Evolutionary conservation across 1,140 invertebrate species (phyloP).

Genomic region (Caenorhabditis brenneri): DNA sequence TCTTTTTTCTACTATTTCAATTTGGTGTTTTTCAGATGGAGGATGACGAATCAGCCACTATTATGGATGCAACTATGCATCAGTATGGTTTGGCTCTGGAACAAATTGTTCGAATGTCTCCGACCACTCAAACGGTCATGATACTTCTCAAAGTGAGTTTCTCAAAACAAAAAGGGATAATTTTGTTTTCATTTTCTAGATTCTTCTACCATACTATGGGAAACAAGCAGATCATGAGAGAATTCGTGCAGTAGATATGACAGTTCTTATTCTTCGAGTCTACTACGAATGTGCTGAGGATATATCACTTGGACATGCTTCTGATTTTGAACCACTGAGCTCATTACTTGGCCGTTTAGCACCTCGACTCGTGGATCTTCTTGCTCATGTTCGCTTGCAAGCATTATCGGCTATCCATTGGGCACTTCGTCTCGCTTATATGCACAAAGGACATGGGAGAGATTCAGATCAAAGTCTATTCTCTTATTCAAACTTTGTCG

Average conservation of each 20-base stretch:
- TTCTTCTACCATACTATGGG: conserved; percentile 64
- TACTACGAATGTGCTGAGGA: conserved; percentile 65
- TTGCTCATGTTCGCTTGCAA: conserved; percentile 61
- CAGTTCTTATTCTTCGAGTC: conserved; percentile 63
- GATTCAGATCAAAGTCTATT: conserved; percentile 62
- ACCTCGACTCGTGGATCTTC: conserved; percentile 69
- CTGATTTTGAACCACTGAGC: conserved; percentile 67
- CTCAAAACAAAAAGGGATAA: background rate
- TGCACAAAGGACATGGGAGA: conserved; percentile 66
- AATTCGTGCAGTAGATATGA: conserved; percentile 63
- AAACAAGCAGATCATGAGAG: conserved; percentile 65
- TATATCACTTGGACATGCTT: conserved; percentile 62
- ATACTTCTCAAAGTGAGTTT: conserved; percentile 64
- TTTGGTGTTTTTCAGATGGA: conserved; percentile 63
- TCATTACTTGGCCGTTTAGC: conserved; percentile 64
- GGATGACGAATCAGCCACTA: conserved; percentile 68
- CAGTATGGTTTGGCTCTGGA: conserved; percentile 65
- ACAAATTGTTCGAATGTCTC: conserved; percentile 62
- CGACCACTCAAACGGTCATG: conserved; percentile 62
- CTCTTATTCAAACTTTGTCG: conserved; percentile 58
- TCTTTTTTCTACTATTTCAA: conserved; percentile 30
- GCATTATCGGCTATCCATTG: conserved; percentile 61
- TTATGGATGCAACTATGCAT: conserved; percentile 68
- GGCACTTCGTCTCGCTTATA: conserved; percentile 61
- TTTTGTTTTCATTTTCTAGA: conserved; percentile 57